Base-by-base conservation (phyloP, 2,888 invertebrate genomes). In the Ceriagrion tenellum region DNA sequence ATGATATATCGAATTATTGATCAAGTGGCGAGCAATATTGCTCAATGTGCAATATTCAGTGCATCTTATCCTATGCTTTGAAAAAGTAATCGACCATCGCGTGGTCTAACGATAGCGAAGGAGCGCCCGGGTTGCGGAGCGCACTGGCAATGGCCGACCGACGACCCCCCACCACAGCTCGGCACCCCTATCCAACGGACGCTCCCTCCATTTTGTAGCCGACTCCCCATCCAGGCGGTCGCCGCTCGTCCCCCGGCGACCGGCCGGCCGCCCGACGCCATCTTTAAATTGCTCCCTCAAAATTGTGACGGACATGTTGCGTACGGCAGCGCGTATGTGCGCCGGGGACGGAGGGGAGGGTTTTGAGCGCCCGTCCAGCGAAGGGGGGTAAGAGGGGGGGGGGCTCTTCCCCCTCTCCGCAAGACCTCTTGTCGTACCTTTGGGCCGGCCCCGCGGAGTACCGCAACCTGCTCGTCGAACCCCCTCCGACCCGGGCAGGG, bases 301-400 rank as follows among this genome's bases (percentile, higher is more conserved):
- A 2, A 91, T 35, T 91, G 91, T 35, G 63, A 91, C 93, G 93
- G 93, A 93, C 93, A 93, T 93, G 74, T 93, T 93, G 93, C 93
- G 93, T 93, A 93, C 93, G 93, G 93, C 93, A 59, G 59, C 59
- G 59, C 59, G 59, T 20, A 40, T 40, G 47, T 47, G 69, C 69
- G 69, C 8, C 26, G n/a, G 30, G 30, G 30, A 13, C 23, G 81
- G 81, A 35, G 35, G 81, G 81, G 18, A 30, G 8, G 81, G 81
- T n/a, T 13, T 12, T 18, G 30, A 26, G 26, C 12, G n/a, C 18
- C 59, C 59, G 13, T 6, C 59, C 56, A 56, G 56, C 56, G 56
- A 30, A 74, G 16, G 63, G 63, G 74, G n/a, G n/a, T n/a, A n/a
- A n/a, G n/a, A n/a, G n/a, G 47, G 47, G 63, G 93, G 74, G 69